These are phyloP conservation scores for Kryptolebias ocellatus DNA, from an alignment of 2,797 vertebrate species.

Conservation along the genomic window DNA sequence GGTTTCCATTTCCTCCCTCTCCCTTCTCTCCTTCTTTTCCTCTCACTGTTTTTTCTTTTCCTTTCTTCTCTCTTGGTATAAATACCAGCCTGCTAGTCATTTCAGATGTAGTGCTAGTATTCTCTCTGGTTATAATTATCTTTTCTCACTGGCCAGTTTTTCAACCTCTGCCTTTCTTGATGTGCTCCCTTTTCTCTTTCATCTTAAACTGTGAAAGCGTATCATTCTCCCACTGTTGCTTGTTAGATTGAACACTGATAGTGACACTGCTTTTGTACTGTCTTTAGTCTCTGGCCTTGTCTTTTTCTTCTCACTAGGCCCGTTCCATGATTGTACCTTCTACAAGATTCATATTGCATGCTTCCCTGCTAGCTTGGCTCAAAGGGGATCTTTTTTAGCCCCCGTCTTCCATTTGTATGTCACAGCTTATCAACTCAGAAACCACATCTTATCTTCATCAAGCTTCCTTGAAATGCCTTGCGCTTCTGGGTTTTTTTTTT, in stretches of 20 bases:
- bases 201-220: slow-evolving; percentile 40
- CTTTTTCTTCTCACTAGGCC: slow-evolving; percentile 15
- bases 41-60: slow-evolving; percentile 21
- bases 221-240: slow-evolving; percentile 53
- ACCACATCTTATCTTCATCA: slow-evolving; percentile 12
- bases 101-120: slow-evolving; percentile 37
- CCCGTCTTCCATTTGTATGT: slow-evolving; percentile 11
- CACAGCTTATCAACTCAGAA: slow-evolving; percentile 34
- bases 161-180: slow-evolving; percentile 35
- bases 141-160: slow-evolving; percentile 53
- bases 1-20: slow-evolving; percentile 25
- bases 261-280: slow-evolving; percentile 27
- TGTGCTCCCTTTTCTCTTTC: slow-evolving; percentile 42
- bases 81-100: slow-evolving; percentile 34
- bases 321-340: slow-evolving; percentile 39
- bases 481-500: slow-evolving; percentile 34
- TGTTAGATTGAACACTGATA: slow-evolving; percentile 34
- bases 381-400: slow-evolving; percentile 28
- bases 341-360: slow-evolving; percentile 20
- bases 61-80: slow-evolving; percentile 13
- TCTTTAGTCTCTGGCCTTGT: slow-evolving; percentile 40
- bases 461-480: slow-evolving; percentile 24
- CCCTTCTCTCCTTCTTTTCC: slow-evolving; percentile 34
- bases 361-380: slow-evolving; percentile 22
- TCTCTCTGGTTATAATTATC: slow-evolving; percentile 66